Evolutionary conservation across 2,797 vertebrate species (phyloP).

Genomic region (Danio albolineatus): DNA sequence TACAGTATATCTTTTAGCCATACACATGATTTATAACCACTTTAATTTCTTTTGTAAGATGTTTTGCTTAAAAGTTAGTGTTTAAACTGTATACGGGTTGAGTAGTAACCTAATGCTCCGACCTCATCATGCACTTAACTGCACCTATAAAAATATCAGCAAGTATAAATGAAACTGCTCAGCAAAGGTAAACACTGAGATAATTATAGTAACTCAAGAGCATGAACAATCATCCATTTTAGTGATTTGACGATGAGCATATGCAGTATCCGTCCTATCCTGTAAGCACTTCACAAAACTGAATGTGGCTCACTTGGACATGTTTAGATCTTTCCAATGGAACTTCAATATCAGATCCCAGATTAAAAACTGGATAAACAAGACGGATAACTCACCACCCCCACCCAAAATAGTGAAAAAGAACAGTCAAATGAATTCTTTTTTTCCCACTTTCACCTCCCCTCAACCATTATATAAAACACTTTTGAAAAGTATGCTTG

Average conservation of each 20-base stretch:
- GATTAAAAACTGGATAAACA: constrained; percentile 6
- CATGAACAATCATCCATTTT: constrained; percentile 24
- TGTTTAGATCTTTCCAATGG: constrained; percentile 4
- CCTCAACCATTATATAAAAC: background rate
- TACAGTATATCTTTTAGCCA: background rate
- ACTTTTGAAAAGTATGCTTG: background rate
- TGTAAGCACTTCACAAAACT: background rate
- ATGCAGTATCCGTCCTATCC: background rate
- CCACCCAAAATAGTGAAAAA: background rate
- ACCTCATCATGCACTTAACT: background rate
- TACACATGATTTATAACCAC: background rate
- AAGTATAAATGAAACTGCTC: background rate
- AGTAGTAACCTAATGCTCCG: background rate
- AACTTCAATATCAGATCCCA: background rate
- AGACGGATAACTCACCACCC: background rate
- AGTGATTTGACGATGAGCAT: constrained; percentile 13
- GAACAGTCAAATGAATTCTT: background rate
- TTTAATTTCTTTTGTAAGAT: background rate
- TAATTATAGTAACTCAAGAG: constrained; percentile 13
- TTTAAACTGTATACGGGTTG: background rate
- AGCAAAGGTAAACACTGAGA: background rate
- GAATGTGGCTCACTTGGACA: background rate
- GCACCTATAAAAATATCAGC: constrained; percentile 26
- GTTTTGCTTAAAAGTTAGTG: background rate
- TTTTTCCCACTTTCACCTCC: background rate